A percentile compares a stretch with the other conserved stretches of the same genome.
phyloP scores from a whole-genome alignment of 1,140 invertebrate species.

The Drosophila oshimai region DNA sequence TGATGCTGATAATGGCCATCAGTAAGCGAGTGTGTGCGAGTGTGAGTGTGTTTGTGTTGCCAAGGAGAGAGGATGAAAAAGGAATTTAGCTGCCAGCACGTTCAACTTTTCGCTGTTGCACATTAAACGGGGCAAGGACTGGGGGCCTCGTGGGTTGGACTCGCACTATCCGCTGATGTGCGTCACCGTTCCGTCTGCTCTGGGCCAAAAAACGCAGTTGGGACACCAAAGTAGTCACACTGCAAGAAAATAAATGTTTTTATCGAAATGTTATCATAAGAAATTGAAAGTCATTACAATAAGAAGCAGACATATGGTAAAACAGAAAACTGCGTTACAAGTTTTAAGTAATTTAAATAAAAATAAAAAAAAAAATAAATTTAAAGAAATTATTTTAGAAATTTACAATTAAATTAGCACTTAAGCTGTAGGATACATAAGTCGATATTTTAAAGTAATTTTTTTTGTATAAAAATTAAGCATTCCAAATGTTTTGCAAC shows the following conservation, averaged over 20 bases:
- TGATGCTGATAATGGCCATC: slow-evolving; percentile 77
- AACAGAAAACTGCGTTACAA: no score
- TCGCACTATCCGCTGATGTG: slow-evolving; percentile 42
- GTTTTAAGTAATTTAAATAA: no score
- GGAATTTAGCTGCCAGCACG: slow-evolving; percentile 44
- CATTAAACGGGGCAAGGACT: slow-evolving; percentile 40
- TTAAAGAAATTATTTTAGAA: no score
- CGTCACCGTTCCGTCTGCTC: slow-evolving; percentile 60
- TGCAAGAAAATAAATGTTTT: background rate
- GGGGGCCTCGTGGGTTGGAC: background rate
- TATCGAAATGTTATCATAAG: no score
- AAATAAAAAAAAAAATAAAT: no score
- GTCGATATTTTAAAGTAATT: no score
- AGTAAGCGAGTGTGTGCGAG: slow-evolving; percentile 25
- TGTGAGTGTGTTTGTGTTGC: slow-evolving; percentile 22
- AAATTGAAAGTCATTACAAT: no score
- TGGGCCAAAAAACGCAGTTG: slow-evolving; percentile 11
- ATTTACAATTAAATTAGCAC: no score
- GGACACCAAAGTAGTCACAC: background rate
- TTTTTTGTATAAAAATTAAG: no score
- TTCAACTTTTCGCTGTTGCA: slow-evolving; percentile 61
- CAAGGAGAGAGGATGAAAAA: slow-evolving; percentile 24
- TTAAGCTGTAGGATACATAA: no score
- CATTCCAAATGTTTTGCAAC: no score
- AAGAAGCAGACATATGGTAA: background rate